These are phyloP conservation scores for Cynocephalus volans DNA, from an alignment of 2,113 vertebrate species.

Conservation along the genomic window DNA sequence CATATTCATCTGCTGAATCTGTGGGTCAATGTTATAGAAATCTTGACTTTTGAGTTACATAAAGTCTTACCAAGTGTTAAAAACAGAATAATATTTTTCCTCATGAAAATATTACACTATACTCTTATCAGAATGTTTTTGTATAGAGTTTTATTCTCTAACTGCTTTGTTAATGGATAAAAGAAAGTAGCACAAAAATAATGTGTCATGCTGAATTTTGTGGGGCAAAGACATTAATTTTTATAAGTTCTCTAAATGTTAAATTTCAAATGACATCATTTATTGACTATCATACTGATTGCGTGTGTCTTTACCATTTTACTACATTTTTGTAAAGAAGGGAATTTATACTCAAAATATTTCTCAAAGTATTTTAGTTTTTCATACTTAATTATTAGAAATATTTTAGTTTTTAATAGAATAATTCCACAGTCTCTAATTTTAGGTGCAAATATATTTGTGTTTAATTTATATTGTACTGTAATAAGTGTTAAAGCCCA, in stretches of 20 bases:
- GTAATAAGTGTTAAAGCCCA: not conserved
- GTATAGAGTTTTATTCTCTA: not conserved
- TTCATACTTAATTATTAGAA: not conserved
- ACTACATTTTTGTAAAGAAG: not conserved
- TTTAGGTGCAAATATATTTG: not conserved
- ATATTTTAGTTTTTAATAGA: not conserved
- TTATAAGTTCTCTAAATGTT: not conserved
- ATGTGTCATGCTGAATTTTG: not conserved
- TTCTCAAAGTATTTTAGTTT: not conserved
- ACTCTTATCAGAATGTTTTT: not conserved
- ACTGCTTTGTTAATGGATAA: not conserved
- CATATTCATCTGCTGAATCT: not conserved
- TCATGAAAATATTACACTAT: not conserved
- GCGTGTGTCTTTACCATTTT: not conserved
- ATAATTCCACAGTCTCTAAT: not conserved
- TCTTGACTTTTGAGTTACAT: not conserved
- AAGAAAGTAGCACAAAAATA: not conserved
- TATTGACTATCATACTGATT: not conserved
- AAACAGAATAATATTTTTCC: not conserved
- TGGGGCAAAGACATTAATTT: not conserved
- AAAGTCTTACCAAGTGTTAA: not conserved
- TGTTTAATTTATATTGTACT: constrained; percentile 30
- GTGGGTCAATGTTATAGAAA: not conserved
- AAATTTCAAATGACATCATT: not conserved
- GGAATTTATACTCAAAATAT: not conserved